Conservation (phyloP, 2,113 vertebrate genomes). For the Dromaius novaehollandiae region DNA sequence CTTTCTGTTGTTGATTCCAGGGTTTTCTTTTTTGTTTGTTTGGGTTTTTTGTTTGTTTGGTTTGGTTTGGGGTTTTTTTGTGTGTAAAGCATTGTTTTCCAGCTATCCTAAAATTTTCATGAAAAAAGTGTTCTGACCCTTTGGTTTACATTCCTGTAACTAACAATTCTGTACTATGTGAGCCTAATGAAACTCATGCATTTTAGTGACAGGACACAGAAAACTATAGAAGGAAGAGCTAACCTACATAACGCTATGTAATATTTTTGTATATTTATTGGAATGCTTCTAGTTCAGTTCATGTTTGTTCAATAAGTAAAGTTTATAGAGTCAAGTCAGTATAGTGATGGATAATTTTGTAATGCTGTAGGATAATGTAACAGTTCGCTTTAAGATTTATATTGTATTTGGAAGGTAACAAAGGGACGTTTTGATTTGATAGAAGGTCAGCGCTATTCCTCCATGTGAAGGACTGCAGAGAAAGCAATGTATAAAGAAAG, state of each 20-base stretch:
- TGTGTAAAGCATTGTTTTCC: not conserved
- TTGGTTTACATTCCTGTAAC: not conserved
- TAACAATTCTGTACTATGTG: not conserved
- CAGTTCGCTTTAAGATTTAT: not conserved
- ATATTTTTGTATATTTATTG: not conserved
- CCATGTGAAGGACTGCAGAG: not conserved
- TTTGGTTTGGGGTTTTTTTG: too few species aligned
- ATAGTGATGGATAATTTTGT: not conserved
- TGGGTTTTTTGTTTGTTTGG: too few species aligned
- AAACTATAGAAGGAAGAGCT: not conserved
- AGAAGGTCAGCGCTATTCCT: rapidly evolving
- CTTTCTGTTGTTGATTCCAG: not conserved
- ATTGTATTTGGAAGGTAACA: not conserved
- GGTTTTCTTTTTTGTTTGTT: too few species aligned
- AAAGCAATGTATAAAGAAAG: not conserved
- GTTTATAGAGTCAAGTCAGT: not conserved
- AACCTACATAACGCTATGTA: not conserved
- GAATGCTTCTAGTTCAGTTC: not conserved
- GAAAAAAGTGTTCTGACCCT: not conserved
- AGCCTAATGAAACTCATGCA: not conserved
- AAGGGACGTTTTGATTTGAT: not conserved
- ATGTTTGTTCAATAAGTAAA: not conserved
- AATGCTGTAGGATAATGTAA: not conserved
- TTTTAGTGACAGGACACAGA: not conserved
- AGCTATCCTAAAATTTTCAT: not conserved